Base-by-base conservation (phyloP, 1,140 invertebrate genomes). In the Parasteatoda tepidariorum region DNA sequence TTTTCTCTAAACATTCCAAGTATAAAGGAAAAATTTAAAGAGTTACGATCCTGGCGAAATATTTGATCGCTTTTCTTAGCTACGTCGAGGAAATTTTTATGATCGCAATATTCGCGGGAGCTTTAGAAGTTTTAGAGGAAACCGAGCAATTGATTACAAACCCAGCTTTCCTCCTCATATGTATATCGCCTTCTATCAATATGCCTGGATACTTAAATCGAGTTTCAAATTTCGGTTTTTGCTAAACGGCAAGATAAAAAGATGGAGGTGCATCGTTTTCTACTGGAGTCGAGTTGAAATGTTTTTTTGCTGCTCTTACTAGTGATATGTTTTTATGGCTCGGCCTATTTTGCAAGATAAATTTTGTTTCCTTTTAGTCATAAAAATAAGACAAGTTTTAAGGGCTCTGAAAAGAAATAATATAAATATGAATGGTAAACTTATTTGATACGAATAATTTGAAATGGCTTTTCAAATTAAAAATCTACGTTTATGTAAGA, bases 271-370 rank as follows among this genome's bases (percentile, higher is more conserved):
- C 24, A 22, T n/a, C 24, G 7, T 59, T 59, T 59, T 59, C 57
- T 26, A 26, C 9, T 2, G 38, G 4, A 48, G 38, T 48, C 18
- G 38, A 48, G 38, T 48, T 9, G 38, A 48, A 48, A 48, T 48
- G 38, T 48, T 48, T 48, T 48, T 48, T 18, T 48, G 38, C 38
- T 48, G 38, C 38, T 48, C 38, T 48, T 48, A 18, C 18, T 48
- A 13, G 38, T 48, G 38, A 59, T 7, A n/a, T n/a, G 5, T 59
- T 59, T 59, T 59, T 59, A 59, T 59, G 57, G 57, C 57, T 59
- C 18, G 57, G 7, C 57, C 57, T 22, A 59, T 71, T 71, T 71
- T 71, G 48, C 48, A n/a, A 55, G 31, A 68, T 38, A 68, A 31
- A 59, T 22, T 59, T n/a, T 22, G 9, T 7, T 59, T n/a, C 24